phyloP scores from a whole-genome alignment of 92 coral and sea anemone species.

The Muricea muricata region DNA sequence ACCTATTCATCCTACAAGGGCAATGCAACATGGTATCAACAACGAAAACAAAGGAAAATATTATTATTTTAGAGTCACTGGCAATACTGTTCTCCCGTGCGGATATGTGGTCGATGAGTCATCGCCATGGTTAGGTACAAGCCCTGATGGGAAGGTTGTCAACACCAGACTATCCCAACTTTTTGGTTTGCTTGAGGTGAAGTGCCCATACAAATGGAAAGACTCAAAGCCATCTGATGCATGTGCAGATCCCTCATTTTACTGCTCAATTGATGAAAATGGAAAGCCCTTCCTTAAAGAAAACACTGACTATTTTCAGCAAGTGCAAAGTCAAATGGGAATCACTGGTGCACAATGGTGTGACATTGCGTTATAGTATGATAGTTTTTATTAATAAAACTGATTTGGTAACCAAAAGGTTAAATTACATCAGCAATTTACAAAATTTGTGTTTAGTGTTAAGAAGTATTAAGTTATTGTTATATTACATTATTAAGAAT shows the following conservation, averaged over 20 bases:
- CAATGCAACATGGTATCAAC: neutral
- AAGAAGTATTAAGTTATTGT: too few relatives aligned
- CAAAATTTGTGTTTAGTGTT: too few relatives aligned
- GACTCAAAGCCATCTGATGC: neutral
- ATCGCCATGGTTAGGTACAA: neutral
- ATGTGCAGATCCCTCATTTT: neutral
- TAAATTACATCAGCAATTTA: too few relatives aligned
- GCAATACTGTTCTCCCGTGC: neutral
- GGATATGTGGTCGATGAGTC: neutral
- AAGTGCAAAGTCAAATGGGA: conserved; percentile 41
- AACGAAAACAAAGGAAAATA: neutral
- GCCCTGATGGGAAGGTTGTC: neutral
- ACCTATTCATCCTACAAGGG: too few relatives aligned
- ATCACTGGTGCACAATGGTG: conserved; percentile 48
- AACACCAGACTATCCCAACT: neutral
- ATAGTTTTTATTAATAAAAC: too few relatives aligned
- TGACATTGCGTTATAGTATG: neutral
- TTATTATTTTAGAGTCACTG: neutral
- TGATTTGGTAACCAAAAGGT: too few relatives aligned
- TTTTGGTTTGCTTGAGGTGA: neutral
- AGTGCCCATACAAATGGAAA: neutral
- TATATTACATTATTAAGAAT: too few relatives aligned
- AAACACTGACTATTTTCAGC: too few relatives aligned
- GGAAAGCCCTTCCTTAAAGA: too few relatives aligned
- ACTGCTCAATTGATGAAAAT: conserved; percentile 17